Evolutionary conservation across 1,140 invertebrate species (phyloP), one percentile per base, ranked within the genome.

Genomic region (Anastrepha obliqua): DNA sequence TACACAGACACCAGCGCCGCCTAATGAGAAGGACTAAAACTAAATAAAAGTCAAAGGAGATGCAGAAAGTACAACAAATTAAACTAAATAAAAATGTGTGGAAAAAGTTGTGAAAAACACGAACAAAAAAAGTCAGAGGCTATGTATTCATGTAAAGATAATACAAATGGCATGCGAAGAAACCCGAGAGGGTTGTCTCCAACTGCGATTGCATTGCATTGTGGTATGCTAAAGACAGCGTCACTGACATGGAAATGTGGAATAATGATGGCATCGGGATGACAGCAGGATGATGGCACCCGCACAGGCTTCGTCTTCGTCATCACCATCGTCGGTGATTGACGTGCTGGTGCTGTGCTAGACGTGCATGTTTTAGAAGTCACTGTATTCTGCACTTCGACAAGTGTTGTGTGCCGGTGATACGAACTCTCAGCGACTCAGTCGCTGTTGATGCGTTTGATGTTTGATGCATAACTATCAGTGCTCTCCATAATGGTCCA

Each of bases 191-290:
- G 51, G 11, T 2, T 55, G 11, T 55, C 60, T 62, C 13, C 15
- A n/a, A 44, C 42, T 47, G 42, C 11, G n/a, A 74, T 47, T 74
- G 67, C 39, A 67, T 67, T 67, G 15, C 29, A 67, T 39, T 67
- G 65, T 29, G 20, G 65, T 11, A 29, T 9, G 11, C 3, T 74
- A 42, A 17, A 13, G 67, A 42, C 44, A 11, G 15, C 39, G 67
- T 9, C 67, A 74, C 67, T 47, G 67, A 74, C 67, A 74, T 47
- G 67, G 42, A 74, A 74, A 74, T 74, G 42, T 74, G 17, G 3
- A 44, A 62, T 62, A 70, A 44, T 70, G 65, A 74, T 74, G 67
- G 39, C 42, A 39, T 47, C 29, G 29, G 67, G 39, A 7, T n/a
- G 67, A 44, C 67, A 74, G 15, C 67, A 9, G 3, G 39, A 74